Conservation (phyloP, 2,888 invertebrate species). For the Liodrosophila aerea region DNA sequence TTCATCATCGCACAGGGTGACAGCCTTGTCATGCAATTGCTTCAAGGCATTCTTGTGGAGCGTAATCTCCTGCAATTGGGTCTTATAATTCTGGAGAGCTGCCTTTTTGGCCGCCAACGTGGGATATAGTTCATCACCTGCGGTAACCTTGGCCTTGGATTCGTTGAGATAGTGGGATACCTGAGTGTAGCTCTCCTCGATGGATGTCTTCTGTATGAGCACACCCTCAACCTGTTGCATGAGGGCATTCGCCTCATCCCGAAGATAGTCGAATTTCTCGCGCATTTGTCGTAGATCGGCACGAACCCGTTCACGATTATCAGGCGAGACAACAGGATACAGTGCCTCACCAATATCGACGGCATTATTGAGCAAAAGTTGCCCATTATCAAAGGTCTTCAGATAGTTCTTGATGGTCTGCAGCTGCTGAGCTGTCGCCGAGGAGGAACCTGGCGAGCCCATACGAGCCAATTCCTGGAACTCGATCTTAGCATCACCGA, state of each 20-base stretch:
- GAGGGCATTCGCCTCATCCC: conserved; percentile 91
- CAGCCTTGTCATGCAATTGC: conserved; percentile 92
- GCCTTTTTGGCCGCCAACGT: conserved; percentile 94
- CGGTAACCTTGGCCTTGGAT: conserved; percentile 88
- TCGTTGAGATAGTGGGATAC: conserved; percentile 93
- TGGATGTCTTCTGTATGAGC: conserved; percentile 94
- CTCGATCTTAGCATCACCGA: conserved; percentile 88
- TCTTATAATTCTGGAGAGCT: conserved; percentile 90
- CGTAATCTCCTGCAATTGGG: conserved; percentile 92
- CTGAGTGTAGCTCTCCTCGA: conserved; percentile 95
- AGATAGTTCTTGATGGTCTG: conserved; percentile 86
- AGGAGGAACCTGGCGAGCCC: conserved; percentile 88
- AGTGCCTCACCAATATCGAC: conserved; percentile 94
- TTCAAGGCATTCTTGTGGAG: conserved; percentile 92
- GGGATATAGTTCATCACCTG: conserved; percentile 88
- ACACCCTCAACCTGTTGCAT: conserved; percentile 94
- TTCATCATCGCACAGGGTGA: conserved; percentile 90
- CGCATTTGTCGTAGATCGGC: conserved; percentile 91
- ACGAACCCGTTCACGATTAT: conserved; percentile 92
- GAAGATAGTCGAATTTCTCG: conserved; percentile 91
- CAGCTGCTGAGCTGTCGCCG: conserved; percentile 88
- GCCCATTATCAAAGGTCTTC: conserved; percentile 89
- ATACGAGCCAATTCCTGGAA: conserved; percentile 88
- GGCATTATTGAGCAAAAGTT: conserved; percentile 89
- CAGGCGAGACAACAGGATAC: conserved; percentile 92